Evolutionary conservation across 37 sponge, comb jelly and placozoan species (phyloP).

Genomic region (Axinella damicornis): DNA sequence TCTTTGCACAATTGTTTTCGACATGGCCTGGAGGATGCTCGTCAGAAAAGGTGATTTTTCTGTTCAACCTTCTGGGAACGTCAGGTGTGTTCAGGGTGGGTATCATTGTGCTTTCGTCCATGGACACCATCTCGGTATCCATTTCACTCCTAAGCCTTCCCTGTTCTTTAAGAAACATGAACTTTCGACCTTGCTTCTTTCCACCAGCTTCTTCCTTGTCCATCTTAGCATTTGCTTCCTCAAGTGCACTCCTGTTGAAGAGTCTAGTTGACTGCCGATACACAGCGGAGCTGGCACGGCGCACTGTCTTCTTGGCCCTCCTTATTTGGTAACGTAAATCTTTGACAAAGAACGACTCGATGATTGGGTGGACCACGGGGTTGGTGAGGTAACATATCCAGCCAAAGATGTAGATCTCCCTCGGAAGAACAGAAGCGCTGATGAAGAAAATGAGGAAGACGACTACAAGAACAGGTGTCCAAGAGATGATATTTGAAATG

Average conservation of each 20-base stretch:
- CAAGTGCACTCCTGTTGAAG: constrained; percentile 6
- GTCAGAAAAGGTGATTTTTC: no score
- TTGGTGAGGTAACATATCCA: constrained; percentile 60
- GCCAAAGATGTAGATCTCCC: constrained; percentile 62
- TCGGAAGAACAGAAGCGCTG: constrained; percentile 28
- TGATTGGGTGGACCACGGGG: constrained; percentile 71
- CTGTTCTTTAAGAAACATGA: neutral
- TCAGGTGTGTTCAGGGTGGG: no score
- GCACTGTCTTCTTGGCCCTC: constrained; percentile 15
- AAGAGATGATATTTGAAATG: constrained; percentile 57
- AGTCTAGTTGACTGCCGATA: constrained; percentile 16
- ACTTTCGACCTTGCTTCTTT: neutral
- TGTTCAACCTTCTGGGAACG: no score
- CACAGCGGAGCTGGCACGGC: constrained; percentile 22
- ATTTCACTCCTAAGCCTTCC: neutral
- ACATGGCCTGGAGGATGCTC: no score
- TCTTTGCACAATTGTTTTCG: no score
- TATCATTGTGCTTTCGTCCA: no score
- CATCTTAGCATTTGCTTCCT: constrained; percentile 31
- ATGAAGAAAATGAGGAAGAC: constrained; percentile 25
- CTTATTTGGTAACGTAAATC: constrained; percentile 58
- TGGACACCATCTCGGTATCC: neutral
- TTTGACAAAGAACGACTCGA: constrained; percentile 81
- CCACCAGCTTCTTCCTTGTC: constrained; percentile 8
- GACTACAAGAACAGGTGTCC: constrained; percentile 57